phyloP scores from a whole-genome alignment of 2,113 vertebrate species.

The Sigmodon hispidus region DNA sequence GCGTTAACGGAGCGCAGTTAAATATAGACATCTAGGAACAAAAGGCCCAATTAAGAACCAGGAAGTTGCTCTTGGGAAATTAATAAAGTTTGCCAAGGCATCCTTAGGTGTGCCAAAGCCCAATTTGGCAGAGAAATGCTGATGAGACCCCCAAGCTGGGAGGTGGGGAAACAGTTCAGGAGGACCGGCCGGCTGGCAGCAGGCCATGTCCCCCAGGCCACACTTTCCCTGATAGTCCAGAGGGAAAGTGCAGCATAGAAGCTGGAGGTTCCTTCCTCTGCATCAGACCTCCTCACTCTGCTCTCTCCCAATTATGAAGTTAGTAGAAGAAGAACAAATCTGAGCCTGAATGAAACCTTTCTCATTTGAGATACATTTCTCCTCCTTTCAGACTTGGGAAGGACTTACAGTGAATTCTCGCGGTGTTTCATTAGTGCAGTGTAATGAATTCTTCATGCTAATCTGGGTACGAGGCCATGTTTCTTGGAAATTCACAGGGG shows the following conservation, averaged over 20 bases:
- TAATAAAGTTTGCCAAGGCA: constrained; percentile 78
- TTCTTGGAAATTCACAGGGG: not conserved
- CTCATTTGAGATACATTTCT: constrained; percentile 15
- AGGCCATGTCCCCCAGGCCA: not conserved
- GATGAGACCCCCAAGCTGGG: constrained; percentile 50
- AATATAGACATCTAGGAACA: constrained; percentile 81
- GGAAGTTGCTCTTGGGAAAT: constrained; percentile 81
- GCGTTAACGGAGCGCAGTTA: constrained; percentile 65
- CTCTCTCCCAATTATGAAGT: not conserved
- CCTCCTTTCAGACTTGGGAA: not conserved
- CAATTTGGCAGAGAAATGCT: constrained; percentile 72
- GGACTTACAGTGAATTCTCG: not conserved
- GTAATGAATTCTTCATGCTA: not conserved
- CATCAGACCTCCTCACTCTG: not conserved
- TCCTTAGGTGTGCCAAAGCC: constrained; percentile 68
- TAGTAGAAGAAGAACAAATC: not conserved
- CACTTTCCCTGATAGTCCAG: not conserved
- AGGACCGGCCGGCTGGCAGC: not conserved
- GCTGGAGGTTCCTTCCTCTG: not conserved
- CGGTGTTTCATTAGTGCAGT: not conserved
- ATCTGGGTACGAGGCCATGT: not conserved
- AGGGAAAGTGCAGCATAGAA: not conserved
- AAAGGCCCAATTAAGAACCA: constrained; percentile 82
- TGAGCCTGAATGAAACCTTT: not conserved
- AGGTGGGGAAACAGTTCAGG: not conserved